Conservation (phyloP, 2,888 invertebrate genomes). For the Eubasilissa splendida region DNA sequence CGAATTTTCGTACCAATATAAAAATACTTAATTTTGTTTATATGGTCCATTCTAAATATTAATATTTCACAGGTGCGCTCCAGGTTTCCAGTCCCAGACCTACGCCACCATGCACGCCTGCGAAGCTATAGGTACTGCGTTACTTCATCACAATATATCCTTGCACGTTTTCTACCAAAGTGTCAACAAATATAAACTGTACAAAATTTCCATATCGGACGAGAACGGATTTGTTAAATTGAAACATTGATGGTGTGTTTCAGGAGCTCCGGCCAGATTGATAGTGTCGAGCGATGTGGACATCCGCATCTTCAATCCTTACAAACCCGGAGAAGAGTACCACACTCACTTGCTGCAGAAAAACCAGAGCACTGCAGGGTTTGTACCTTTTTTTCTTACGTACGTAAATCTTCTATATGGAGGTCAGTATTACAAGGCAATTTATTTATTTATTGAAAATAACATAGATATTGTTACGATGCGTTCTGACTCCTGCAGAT, state of each 20-base stretch:
- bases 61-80: conserved; percentile 73
- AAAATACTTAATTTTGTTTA: too few relatives aligned
- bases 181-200: not conserved
- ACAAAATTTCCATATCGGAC: not conserved
- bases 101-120: conserved; percentile 70
- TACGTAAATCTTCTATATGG: not conserved
- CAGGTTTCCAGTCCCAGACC: conserved; percentile 75
- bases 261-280: conserved; percentile 68
- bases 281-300: conserved; percentile 78
- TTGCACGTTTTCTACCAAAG: not conserved
- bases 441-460: too few relatives aligned
- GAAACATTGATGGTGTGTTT: not conserved
- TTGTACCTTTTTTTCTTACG: not conserved
- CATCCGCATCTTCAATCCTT: conserved; percentile 76
- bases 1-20: too few relatives aligned
- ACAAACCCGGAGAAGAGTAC: conserved; percentile 71
- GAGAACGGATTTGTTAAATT: too few relatives aligned
- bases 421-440: too few relatives aligned
- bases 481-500: too few relatives aligned
- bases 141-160: not conserved
- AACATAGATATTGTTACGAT: too few relatives aligned
- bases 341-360: conserved; percentile 62
- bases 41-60: too few relatives aligned
- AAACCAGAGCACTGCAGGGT: conserved; percentile 58
- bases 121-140: conserved; percentile 70